phyloP scores from a whole-genome alignment of 2,113 vertebrate species.

The Gavialis gangeticus region DNA sequence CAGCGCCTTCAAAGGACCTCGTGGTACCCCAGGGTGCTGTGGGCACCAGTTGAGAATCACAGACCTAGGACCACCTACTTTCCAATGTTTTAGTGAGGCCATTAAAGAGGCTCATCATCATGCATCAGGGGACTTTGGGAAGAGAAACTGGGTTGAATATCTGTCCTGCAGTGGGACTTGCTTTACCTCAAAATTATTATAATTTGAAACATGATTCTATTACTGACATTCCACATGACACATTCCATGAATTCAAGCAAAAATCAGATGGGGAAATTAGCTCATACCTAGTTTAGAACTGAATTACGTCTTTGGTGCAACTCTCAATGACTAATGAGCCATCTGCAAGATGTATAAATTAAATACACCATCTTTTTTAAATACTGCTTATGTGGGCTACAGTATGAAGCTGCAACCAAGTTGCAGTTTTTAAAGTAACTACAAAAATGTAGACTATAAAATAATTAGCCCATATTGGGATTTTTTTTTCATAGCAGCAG shows the following conservation, averaged over 20 bases:
- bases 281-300: background rate
- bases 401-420: background rate
- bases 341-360: background rate
- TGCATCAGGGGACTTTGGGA: background rate
- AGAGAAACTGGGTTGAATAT: background rate
- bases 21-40: too few species aligned
- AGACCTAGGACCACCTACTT: background rate
- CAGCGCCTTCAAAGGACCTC: too few species aligned
- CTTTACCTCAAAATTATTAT: background rate
- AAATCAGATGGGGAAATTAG: background rate
- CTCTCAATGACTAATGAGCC: background rate
- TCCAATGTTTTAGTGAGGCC: background rate
- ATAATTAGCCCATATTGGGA: conserved; percentile 50
- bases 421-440: background rate
- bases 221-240: background rate
- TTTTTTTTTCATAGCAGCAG: conserved; percentile 35
- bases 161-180: background rate
- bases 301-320: background rate
- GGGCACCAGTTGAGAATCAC: too few species aligned
- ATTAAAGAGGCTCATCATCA: background rate
- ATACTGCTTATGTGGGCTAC: background rate
- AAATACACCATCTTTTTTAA: background rate
- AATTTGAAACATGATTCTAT: background rate
- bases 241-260: background rate
- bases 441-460: background rate